Percentiles rank a stretch among this genome's conserved stretches.
Evolutionary conservation across 2,797 vertebrate genomes (phyloP).

Genomic region (Schizopygopsis malacanthus): DNA sequence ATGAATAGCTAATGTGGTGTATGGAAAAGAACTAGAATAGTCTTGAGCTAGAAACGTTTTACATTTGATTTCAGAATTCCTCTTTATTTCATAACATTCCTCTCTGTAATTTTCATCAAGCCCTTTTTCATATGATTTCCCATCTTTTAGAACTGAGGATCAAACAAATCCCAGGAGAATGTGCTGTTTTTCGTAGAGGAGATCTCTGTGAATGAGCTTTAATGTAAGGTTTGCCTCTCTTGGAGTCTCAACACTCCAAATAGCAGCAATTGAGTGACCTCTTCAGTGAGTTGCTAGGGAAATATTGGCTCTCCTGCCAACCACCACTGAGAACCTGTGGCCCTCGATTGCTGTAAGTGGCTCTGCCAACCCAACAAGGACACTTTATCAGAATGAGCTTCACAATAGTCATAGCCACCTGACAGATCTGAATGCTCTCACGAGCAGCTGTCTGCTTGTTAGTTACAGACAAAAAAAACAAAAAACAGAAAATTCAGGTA

Average conservation of each 20-base stretch:
- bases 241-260: background rate
- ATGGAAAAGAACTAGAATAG: background rate
- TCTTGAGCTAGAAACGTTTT: background rate
- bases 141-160: background rate
- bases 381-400: slow-evolving; percentile 9
- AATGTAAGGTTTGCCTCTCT: background rate
- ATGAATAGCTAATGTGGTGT: background rate
- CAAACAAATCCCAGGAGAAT: background rate
- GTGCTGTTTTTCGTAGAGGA: background rate
- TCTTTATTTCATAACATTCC: background rate
- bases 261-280: background rate
- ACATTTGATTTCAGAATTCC: background rate
- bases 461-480: too few relatives aligned
- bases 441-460: slow-evolving; percentile 3
- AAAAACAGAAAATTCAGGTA: background rate
- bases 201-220: slow-evolving; percentile 16
- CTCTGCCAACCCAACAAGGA: background rate
- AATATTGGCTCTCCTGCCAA: background rate
- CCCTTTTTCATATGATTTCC: background rate
- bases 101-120: background rate
- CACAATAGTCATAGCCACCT: slow-evolving; percentile 1
- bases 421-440: background rate
- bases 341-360: background rate
- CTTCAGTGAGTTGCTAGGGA: slow-evolving; percentile 5
- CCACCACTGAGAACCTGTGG: background rate